These are phyloP conservation scores for Falco biarmicus DNA, from an alignment of 2,797 vertebrate genomes.

Conservation along the genomic window DNA sequence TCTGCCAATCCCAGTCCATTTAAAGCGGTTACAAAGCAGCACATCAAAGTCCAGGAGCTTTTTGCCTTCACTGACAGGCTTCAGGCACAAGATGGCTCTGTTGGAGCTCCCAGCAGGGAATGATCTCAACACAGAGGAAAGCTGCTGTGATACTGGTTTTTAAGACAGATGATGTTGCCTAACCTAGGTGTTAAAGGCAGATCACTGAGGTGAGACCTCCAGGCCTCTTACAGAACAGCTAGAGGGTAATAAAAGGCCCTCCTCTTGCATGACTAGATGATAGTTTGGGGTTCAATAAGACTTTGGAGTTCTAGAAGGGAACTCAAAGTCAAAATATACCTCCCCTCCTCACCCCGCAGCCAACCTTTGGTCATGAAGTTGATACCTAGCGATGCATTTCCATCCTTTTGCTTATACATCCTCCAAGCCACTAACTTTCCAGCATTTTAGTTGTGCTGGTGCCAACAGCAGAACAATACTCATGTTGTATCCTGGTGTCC, in stretches of 20 bases:
- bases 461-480: conserved; percentile 27
- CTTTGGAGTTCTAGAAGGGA: background rate
- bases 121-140: background rate
- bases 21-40: background rate
- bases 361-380: background rate
- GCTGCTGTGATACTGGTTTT: background rate
- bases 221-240: background rate
- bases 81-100: background rate
- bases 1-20: background rate
- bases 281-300: background rate
- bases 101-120: background rate
- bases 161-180: background rate
- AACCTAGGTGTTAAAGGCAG: background rate
- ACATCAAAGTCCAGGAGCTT: background rate
- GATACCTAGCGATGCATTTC: background rate
- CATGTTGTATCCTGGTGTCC: background rate
- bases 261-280: background rate
- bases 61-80: background rate
- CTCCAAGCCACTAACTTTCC: background rate
- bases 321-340: background rate
- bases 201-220: background rate
- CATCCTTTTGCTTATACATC: background rate
- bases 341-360: background rate
- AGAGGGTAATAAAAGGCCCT: background rate
- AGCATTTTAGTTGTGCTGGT: background rate